Percentiles rank a stretch among this genome's conserved stretches.
Evolutionary conservation across 2,888 invertebrate genomes (phyloP).

Genomic region (Cryptocephalus primarius): DNA sequence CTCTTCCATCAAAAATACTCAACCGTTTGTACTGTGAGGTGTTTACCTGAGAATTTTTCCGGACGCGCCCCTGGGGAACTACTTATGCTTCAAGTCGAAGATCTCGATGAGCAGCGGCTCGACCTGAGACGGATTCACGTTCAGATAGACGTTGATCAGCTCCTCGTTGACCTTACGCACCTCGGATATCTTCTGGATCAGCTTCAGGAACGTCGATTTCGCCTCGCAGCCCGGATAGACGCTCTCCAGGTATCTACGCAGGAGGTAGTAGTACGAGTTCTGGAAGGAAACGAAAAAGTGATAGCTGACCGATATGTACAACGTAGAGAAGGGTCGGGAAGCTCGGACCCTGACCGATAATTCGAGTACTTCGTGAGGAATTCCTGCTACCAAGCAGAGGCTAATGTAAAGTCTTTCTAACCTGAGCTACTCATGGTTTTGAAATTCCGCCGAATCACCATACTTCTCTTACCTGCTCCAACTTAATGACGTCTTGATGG

Average conservation of each 20-base stretch:
- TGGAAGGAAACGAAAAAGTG: conserved; percentile 34
- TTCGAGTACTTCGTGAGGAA: no score
- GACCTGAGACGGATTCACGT: conserved; percentile 83
- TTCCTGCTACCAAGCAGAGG: no score
- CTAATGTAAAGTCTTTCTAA: no score
- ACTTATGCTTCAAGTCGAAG: conserved; percentile 65
- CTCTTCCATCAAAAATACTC: no score
- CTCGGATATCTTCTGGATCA: conserved; percentile 87
- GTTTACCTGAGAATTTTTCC: no score
- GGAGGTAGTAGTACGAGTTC: conserved; percentile 83
- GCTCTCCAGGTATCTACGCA: conserved; percentile 74
- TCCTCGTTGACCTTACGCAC: conserved; percentile 81
- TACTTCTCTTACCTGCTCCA: conserved; percentile 60
- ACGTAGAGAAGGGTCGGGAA: no score
- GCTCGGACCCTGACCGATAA: no score
- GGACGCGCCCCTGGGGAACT: background rate
- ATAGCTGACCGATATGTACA: no score
- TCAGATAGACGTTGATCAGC: conserved; percentile 83
- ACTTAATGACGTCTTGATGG: conserved; percentile 72
- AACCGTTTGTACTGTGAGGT: no score
- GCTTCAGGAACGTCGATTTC: conserved; percentile 72
- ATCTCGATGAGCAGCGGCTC: conserved; percentile 92
- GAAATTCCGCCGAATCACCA: no score
- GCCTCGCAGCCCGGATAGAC: conserved; percentile 79
- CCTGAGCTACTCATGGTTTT: no score